A percentile compares a stretch with the other conserved stretches of the same genome.
These are phyloP conservation scores for Dolichoris vasculosae DNA, from an alignment of 1,140 invertebrate genomes.

Conservation along the genomic window DNA sequence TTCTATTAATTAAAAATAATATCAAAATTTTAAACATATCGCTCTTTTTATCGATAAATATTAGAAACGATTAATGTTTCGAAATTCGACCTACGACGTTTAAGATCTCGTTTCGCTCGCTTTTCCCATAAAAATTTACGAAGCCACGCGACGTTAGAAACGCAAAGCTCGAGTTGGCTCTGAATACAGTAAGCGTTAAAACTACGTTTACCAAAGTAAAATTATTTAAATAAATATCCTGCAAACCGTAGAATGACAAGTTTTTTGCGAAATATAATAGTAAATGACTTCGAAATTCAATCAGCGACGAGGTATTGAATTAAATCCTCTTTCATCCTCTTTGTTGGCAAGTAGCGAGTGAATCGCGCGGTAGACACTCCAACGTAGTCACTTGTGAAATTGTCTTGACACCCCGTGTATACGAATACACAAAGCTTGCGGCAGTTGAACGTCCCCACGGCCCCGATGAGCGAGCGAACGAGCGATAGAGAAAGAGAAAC, in stretches of 20 bases:
- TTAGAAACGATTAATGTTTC: too few relatives aligned
- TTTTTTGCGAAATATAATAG: neutral
- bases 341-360: neutral
- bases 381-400: constrained; percentile 31
- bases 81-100: too few relatives aligned
- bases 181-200: neutral
- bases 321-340: neutral
- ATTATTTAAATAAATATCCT: neutral
- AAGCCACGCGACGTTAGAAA: too few relatives aligned
- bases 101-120: too few relatives aligned
- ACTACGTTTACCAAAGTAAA: neutral
- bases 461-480: neutral
- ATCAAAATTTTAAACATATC: too few relatives aligned
- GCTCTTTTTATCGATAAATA: too few relatives aligned
- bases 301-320: neutral
- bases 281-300: constrained; percentile 11
- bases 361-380: neutral
- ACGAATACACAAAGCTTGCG: constrained; percentile 16
- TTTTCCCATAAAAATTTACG: too few relatives aligned
- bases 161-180: neutral
- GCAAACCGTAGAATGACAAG: neutral
- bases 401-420: constrained; percentile 30
- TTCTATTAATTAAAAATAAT: too few relatives aligned
- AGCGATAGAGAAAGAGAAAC: neutral
- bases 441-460: constrained; percentile 8